Evolutionary conservation across 2,797 vertebrate genomes (phyloP), one percentile per base, ranked within the genome.

Genomic region (Sebastiscus tertius): DNA sequence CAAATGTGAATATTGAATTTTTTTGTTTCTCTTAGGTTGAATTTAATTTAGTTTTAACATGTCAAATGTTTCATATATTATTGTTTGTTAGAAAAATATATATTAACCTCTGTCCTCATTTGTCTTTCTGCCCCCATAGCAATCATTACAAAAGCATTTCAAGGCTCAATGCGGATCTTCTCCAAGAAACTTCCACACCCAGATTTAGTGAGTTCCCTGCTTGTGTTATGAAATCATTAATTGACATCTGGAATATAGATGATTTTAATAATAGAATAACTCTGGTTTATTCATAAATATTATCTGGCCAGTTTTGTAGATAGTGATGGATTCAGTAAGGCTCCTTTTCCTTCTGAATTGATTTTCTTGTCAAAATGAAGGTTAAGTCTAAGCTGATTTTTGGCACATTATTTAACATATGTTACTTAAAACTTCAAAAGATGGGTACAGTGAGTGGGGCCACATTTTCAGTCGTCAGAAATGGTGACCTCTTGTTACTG

Each of bases 161-260:
- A 99, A 92, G 98, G 98, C 54, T 98, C 97, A 74, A 99, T 99
- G 98, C 93, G 98, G 77, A 99, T 99, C 86, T 99, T 99, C 94
- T 98, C 98, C 75, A 99, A 99, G 91, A 99, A 99, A 75, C 96
- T 99, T 78, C 98, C 98, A 13, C 98, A 99, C 77, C 98, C 98
- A 10, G 98, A 99, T 84, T 91, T 98, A 94, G 98, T 99, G 81
- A 95, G 97, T 91, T 27, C 74, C 20, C 49, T 72, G 3, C 6
- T 59, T 33, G 6, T 68, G 16, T 73, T 68, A 13, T 60, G 0
- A 77, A 77, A 39, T 68, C 2, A 59, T 69, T 42, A 29, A 16
- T 31, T 68, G 10, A 67, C 46, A 74, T 3, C 8, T 59, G 4
- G 9, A 75, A 55, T 60, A 55, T 75, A 1, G 39, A 62, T 46